phyloP scores from a whole-genome alignment of 2,113 vertebrate genomes.

The Eclectus roratus region DNA sequence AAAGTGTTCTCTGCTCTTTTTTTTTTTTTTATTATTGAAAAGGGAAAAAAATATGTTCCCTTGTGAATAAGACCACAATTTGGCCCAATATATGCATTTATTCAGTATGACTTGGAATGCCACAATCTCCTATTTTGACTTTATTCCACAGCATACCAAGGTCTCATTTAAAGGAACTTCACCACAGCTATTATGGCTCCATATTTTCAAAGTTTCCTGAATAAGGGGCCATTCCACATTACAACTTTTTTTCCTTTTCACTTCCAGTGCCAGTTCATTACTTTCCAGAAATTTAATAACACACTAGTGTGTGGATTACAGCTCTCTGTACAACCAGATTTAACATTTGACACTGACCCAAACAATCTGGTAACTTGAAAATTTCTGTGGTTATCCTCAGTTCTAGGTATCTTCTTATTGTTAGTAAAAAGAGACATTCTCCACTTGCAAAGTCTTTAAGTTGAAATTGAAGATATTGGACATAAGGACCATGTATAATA shows the following conservation, averaged over 20 bases:
- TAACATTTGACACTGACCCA: slow-evolving; percentile 1
- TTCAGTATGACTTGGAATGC: slow-evolving; percentile 54
- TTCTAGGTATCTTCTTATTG: neutral
- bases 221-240: slow-evolving; percentile 19
- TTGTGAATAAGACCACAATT: slow-evolving; percentile 39
- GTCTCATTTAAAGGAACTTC: slow-evolving; percentile 54
- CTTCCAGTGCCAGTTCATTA: slow-evolving; percentile 20
- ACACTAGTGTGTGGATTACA: neutral
- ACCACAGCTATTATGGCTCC: slow-evolving; percentile 40
- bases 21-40: slow-evolving; percentile 6
- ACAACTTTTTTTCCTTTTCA: slow-evolving; percentile 28
- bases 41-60: slow-evolving; percentile 4
- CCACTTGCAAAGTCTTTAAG: neutral
- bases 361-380: neutral
- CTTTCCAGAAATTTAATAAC: slow-evolving; percentile 33
- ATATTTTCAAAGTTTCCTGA: slow-evolving; percentile 61
- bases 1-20: slow-evolving; percentile 42
- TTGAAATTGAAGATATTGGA: neutral
- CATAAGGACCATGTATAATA: neutral
- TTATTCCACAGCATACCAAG: slow-evolving; percentile 45
- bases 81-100: slow-evolving; percentile 51
- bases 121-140: slow-evolving; percentile 47
- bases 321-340: neutral
- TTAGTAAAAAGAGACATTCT: neutral
- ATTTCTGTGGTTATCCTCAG: neutral